Conservation (phyloP, 2,888 invertebrate species). For the Syrphus vitripennis region DNA sequence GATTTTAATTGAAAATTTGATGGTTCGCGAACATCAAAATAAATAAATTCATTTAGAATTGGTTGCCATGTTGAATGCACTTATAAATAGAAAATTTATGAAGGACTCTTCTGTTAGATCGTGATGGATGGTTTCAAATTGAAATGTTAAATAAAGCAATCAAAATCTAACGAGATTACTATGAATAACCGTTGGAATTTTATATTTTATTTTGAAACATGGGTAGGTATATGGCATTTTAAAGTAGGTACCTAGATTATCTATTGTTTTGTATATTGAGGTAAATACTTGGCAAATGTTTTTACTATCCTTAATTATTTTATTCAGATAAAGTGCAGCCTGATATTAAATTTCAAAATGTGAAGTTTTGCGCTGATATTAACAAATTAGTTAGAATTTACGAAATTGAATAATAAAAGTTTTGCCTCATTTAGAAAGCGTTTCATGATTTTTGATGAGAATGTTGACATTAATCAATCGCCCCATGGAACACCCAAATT, state of each 20-base stretch:
- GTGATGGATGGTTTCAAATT: background rate
- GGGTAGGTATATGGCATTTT: background rate
- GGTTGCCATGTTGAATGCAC: constrained; percentile 37
- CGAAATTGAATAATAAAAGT: no score
- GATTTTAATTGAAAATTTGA: constrained; percentile 72
- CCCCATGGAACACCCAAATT: no score
- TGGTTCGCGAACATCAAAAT: constrained; percentile 63
- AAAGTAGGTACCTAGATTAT: background rate
- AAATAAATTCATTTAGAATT: constrained; percentile 64
- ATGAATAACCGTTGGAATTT: background rate
- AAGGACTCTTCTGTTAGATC: constrained; percentile 8
- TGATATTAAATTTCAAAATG: background rate
- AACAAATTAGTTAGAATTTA: no score
- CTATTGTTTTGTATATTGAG: background rate
- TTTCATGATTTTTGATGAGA: no score
- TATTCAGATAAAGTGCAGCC: background rate
- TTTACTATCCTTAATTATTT: background rate
- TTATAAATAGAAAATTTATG: constrained; percentile 34
- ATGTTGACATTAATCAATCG: no score
- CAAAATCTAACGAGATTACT: constrained; percentile 34
- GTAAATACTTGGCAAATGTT: background rate
- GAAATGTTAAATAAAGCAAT: constrained; percentile 31
- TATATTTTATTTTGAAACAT: background rate
- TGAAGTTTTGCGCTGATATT: no score
- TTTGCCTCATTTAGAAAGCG: no score